These are phyloP conservation scores for Mormyrops boulengeri DNA, from an alignment of 2,797 vertebrate species.

Conservation along the genomic window DNA sequence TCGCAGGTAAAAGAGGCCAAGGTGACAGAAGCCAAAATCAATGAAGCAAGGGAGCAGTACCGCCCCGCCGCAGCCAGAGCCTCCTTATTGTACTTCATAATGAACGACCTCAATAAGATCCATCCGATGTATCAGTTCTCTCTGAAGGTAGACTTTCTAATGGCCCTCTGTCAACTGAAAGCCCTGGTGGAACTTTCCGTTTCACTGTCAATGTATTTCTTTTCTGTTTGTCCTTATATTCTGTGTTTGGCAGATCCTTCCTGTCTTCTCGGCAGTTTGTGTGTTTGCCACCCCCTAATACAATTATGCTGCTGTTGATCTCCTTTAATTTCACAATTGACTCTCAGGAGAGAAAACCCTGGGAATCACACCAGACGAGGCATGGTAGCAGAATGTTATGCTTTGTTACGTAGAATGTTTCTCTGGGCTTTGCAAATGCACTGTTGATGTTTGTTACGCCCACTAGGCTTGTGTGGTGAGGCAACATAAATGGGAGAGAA, in stretches of 20 bases:
- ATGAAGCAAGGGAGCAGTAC: conserved; percentile 87
- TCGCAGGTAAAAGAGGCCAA: conserved; percentile 82
- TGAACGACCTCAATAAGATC: conserved; percentile 84
- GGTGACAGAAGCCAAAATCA: conserved; percentile 82
- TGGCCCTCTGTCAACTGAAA: conserved; percentile 2
- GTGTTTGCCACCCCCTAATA: conserved; percentile 53
- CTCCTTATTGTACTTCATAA: conserved; percentile 90
- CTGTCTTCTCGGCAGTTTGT: conserved; percentile 30
- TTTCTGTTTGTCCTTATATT: conserved; percentile 26
- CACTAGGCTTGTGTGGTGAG: background rate
- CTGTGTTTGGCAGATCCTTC: conserved; percentile 54
- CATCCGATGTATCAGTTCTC: conserved; percentile 99
- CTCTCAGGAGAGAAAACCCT: background rate
- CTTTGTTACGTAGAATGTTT: background rate
- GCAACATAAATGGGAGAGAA: background rate
- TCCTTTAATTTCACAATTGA: conserved; percentile 53
- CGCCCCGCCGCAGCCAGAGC: conserved; percentile 72
- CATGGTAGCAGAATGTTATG: background rate
- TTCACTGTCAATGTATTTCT: background rate
- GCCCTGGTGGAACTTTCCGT: background rate
- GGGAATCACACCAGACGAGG: background rate
- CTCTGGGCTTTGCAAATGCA: background rate
- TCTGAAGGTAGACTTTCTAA: conserved; percentile 72
- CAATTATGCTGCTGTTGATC: conserved; percentile 54
- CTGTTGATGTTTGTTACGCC: background rate